A percentile compares a stretch with the other conserved stretches of the same genome.
Evolutionary conservation across 2,113 vertebrate species (phyloP).

Genomic region (Casuarius casuarius): DNA sequence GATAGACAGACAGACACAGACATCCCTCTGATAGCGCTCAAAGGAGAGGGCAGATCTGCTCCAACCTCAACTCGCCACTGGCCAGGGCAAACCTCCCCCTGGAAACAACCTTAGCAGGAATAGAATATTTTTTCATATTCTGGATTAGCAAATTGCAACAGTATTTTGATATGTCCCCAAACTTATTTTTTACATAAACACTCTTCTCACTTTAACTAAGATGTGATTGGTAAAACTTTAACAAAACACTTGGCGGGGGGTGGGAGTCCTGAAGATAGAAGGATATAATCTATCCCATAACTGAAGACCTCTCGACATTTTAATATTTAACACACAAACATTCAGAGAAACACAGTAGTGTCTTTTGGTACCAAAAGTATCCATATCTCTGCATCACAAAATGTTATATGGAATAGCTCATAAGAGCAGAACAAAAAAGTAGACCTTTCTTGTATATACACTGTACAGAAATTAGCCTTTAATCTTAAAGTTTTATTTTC

Average conservation of each 20-base stretch:
- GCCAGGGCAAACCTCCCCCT: not conserved
- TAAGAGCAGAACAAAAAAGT: not conserved
- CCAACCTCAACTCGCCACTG: not conserved
- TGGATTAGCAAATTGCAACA: not conserved
- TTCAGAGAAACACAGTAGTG: not conserved
- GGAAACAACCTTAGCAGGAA: not conserved
- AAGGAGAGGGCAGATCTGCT: not conserved
- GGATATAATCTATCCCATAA: not conserved
- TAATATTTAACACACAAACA: not conserved
- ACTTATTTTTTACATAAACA: no score
- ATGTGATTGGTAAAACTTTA: not conserved
- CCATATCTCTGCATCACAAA: not conserved
- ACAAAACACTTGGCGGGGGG: accelerated
- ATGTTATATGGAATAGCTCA: not conserved
- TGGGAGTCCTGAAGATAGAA: not conserved
- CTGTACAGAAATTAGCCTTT: not conserved
- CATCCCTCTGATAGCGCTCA: not conserved
- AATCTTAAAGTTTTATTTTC: not conserved
- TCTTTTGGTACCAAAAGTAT: not conserved
- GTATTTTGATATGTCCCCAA: not conserved
- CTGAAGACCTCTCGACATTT: not conserved
- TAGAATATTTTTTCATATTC: not conserved
- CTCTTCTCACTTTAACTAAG: not conserved
- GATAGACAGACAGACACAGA: not conserved
- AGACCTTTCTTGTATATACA: not conserved